Evolutionary conservation across 92 coral and sea anemone species (phyloP).

Genomic region (Palythoa caribaeorum): DNA sequence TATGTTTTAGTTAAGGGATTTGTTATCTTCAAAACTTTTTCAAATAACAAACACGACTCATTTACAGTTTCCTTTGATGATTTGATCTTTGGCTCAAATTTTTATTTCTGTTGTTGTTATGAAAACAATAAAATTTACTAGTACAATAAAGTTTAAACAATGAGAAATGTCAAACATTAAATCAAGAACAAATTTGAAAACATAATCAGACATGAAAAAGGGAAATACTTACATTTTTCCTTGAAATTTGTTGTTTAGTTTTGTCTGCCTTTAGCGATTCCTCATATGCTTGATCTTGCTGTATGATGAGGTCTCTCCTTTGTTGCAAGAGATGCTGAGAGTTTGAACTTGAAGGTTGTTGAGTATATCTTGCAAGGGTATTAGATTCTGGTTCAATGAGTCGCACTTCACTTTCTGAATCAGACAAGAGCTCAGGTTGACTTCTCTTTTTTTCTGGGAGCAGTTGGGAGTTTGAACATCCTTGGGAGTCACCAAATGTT

Average conservation of each 20-base stretch:
- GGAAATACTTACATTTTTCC: not conserved
- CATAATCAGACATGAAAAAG: conserved; percentile 7
- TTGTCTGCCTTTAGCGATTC: not conserved
- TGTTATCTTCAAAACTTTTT: not conserved
- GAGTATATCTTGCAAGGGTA: not conserved
- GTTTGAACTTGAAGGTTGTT: not conserved
- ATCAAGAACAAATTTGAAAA: conserved; percentile 6
- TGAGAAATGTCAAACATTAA: not conserved
- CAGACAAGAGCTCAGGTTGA: conserved; percentile 2
- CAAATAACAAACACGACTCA: not conserved
- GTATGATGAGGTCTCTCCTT: conserved; percentile 4
- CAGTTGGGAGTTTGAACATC: conserved; percentile 10
- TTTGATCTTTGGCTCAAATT: not conserved
- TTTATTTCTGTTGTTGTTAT: not conserved
- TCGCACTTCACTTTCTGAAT: conserved; percentile 1
- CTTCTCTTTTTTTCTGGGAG: conserved; percentile 5
- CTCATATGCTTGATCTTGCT: conserved; percentile 5
- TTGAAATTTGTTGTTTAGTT: conserved; percentile 1
- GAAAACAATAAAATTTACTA: not conserved
- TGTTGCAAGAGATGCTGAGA: not conserved
- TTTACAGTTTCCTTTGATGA: conserved; percentile 3
- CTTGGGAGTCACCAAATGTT: conserved; percentile 8
- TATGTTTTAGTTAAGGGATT: not conserved
- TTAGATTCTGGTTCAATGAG: conserved; percentile 6
- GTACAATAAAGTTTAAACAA: not conserved